These are phyloP conservation scores for Sinhomidia bicolor DNA, from an alignment of 2,888 invertebrate genomes.

Conservation along the genomic window DNA sequence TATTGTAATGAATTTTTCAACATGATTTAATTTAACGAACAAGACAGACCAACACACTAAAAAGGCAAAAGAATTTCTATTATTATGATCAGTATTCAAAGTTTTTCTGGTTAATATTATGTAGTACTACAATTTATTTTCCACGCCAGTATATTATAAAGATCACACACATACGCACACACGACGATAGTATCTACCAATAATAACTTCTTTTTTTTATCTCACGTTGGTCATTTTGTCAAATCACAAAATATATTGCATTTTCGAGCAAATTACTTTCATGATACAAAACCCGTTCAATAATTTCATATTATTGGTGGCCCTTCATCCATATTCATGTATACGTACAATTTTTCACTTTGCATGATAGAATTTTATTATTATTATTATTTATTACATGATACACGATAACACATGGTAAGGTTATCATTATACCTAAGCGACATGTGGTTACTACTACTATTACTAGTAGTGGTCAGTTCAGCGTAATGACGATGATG, in stretches of 20 bases:
- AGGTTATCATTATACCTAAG: not conserved
- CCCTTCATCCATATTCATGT: slow-evolving; percentile 2
- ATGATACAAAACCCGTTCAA: not conserved
- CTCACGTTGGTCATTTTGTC: slow-evolving; percentile 6
- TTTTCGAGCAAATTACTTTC: not conserved
- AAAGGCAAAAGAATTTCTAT: not conserved
- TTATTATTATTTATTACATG: slow-evolving; percentile 5
- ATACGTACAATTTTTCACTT: not conserved
- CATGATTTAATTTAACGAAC: slow-evolving; percentile 27
- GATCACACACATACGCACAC: not conserved
- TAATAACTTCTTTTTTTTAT: not conserved
- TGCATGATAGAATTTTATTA: not conserved
- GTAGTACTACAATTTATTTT: too few relatives aligned
- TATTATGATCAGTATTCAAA: not conserved
- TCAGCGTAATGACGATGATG: not conserved
- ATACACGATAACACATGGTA: not conserved
- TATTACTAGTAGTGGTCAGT: not conserved
- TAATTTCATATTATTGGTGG: not conserved
- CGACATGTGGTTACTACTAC: not conserved
- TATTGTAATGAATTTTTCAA: slow-evolving; percentile 13
- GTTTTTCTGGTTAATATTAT: not conserved
- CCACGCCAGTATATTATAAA: too few relatives aligned
- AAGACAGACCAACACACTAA: not conserved
- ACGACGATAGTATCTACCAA: not conserved
- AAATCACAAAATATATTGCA: not conserved